Evolutionary conservation across 53 echinoderm and acorn worm species (phyloP).

Genomic region (Echinarachnius parma): DNA sequence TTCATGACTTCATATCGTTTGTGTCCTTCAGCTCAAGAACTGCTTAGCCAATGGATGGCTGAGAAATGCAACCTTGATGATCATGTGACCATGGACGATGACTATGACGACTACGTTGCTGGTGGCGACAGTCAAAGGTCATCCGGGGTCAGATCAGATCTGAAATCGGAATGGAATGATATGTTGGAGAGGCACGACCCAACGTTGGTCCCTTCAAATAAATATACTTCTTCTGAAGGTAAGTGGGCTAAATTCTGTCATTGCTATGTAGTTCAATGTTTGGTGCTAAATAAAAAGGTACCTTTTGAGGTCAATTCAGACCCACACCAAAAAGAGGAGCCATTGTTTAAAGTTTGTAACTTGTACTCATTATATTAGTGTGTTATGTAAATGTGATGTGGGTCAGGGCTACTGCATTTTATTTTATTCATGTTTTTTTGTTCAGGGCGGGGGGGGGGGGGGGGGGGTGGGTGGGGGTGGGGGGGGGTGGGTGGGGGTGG

Average conservation of each 20-base stretch:
- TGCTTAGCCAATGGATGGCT: slow-evolving; percentile 93
- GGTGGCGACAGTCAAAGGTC: neutral
- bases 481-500: too few relatives aligned
- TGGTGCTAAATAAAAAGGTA: neutral
- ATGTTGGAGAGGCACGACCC: slow-evolving; percentile 78
- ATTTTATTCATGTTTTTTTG: too few relatives aligned
- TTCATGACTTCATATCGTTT: too few relatives aligned
- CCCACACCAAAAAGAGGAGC: too few relatives aligned
- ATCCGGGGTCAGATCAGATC: slow-evolving; percentile 48
- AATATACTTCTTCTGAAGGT: slow-evolving; percentile 81
- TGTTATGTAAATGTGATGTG: too few relatives aligned
- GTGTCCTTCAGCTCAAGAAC: slow-evolving; percentile 61
- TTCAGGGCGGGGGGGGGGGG: too few relatives aligned
- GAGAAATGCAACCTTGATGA: slow-evolving; percentile 81
- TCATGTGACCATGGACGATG: slow-evolving; percentile 61
- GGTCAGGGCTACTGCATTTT: too few relatives aligned
- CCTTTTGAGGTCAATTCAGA: neutral
- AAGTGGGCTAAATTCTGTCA: slow-evolving; percentile 1
- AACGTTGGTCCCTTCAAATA: slow-evolving; percentile 52
- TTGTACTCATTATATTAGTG: too few relatives aligned
- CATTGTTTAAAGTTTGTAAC: too few relatives aligned
- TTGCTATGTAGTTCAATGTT: neutral
- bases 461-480: too few relatives aligned
- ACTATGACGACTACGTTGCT: slow-evolving; percentile 29
- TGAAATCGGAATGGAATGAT: slow-evolving; percentile 69